A percentile compares a stretch with the other conserved stretches of the same genome.
phyloP scores from a whole-genome alignment of 1,140 invertebrate species.

The Pseudomyrmex sp. region DNA sequence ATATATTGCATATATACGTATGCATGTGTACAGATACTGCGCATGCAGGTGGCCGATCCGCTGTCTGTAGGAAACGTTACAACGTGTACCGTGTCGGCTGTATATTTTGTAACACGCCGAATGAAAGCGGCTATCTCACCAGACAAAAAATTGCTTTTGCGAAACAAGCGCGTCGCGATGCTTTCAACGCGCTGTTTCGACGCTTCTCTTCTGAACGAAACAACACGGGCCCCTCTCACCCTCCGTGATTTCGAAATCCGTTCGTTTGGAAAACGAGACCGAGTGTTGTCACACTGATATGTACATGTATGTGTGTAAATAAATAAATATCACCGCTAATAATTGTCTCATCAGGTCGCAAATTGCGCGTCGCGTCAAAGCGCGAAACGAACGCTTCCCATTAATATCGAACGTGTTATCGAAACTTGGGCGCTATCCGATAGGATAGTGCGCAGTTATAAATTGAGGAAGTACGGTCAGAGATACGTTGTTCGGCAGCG shows the following conservation, averaged over 20 bases:
- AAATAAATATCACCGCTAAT: slow-evolving; percentile 29
- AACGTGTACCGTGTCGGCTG: slow-evolving; percentile 7
- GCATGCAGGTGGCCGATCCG: background rate
- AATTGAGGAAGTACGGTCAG: slow-evolving; percentile 52
- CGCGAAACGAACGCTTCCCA: slow-evolving; percentile 32
- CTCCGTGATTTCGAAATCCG: slow-evolving; percentile 1
- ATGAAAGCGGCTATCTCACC: slow-evolving; percentile 26
- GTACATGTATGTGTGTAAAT: slow-evolving; percentile 3
- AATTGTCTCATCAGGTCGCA: slow-evolving; percentile 45
- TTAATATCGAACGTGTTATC: slow-evolving; percentile 40
- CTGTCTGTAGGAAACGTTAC: slow-evolving; percentile 16
- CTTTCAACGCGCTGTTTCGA: slow-evolving; percentile 18
- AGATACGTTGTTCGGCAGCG: slow-evolving; percentile 31
- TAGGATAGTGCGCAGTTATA: slow-evolving; percentile 35
- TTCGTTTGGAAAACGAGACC: background rate
- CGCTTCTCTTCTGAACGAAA: background rate
- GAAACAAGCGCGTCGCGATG: slow-evolving; percentile 13
- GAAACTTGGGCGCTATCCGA: slow-evolving; percentile 15
- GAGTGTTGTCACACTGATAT: background rate
- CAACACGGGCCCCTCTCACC: too few species aligned
- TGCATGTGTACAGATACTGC: background rate
- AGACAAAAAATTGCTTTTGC: slow-evolving; percentile 24
- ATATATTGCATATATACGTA: background rate
- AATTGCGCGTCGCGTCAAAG: slow-evolving; percentile 45
- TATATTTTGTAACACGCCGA: slow-evolving; percentile 31